Conservation (phyloP, 2,888 invertebrate species). For the Pristionchus maxplancki region DNA sequence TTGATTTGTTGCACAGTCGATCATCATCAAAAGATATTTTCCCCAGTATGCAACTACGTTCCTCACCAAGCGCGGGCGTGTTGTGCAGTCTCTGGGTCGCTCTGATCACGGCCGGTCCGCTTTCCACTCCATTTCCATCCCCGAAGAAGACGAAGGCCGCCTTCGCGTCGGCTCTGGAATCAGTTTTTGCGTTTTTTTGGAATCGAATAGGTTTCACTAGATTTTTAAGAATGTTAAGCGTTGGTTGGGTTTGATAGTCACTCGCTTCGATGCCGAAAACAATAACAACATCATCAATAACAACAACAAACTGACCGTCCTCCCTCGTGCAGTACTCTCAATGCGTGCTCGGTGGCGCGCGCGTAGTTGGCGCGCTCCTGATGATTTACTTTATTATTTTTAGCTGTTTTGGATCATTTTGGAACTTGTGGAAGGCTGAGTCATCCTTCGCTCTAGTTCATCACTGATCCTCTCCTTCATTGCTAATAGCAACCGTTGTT, state of each 20-base stretch:
- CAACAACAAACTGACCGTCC: constrained; percentile 27
- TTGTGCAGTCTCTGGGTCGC: constrained; percentile 55
- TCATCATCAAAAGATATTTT: too few species aligned
- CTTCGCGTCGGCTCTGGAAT: constrained; percentile 57
- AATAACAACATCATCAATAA: too few species aligned
- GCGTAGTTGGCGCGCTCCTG: constrained; percentile 41
- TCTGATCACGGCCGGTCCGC: constrained; percentile 56
- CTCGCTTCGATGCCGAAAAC: too few species aligned
- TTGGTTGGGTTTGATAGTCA: too few species aligned
- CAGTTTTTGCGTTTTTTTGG: background rate
- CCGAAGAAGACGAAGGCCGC: constrained; percentile 68
- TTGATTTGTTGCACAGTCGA: too few species aligned
- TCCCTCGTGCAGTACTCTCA: constrained; percentile 42
- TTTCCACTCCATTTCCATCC: constrained; percentile 61
- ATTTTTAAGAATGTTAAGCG: too few species aligned
- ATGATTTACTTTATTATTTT: background rate
- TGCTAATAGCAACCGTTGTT: background rate
- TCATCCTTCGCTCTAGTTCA: background rate
- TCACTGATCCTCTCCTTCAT: background rate
- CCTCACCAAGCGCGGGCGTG: background rate
- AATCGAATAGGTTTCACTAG: too few species aligned
- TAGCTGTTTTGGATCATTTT: background rate
- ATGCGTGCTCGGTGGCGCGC: constrained; percentile 12
- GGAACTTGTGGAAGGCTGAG: background rate
- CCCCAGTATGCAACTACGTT: too few species aligned